These are phyloP conservation scores for Dolichomitus sp. DNA, from an alignment of 2,888 invertebrate genomes.

Conservation along the genomic window DNA sequence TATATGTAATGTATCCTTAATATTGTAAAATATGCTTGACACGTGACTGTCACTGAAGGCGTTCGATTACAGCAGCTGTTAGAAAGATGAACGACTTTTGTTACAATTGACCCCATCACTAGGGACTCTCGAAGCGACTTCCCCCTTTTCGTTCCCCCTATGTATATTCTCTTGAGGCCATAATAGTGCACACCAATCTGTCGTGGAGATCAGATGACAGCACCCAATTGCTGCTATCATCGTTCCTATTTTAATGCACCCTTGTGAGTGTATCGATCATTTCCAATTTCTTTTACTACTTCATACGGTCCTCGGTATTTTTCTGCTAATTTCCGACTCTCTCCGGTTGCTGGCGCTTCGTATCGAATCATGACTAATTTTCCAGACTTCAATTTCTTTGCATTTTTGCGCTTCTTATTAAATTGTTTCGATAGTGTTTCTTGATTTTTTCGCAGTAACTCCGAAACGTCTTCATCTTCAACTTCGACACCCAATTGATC, in stretches of 20 bases:
- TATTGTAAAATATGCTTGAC: not conserved
- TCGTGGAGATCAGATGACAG: constrained; percentile 15
- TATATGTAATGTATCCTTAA: not conserved
- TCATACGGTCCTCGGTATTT: too few species aligned
- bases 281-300: not conserved
- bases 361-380: too few species aligned
- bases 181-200: constrained; percentile 26
- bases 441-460: too few species aligned
- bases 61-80: constrained; percentile 27
- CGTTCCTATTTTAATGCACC: constrained; percentile 1
- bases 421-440: too few species aligned
- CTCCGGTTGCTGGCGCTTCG: too few species aligned
- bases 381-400: too few species aligned
- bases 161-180: constrained; percentile 18
- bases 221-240: constrained; percentile 13
- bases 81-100: constrained; percentile 18
- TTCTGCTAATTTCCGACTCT: too few species aligned
- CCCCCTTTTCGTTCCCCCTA: constrained; percentile 1
- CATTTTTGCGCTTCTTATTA: too few species aligned
- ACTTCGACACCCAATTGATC: too few species aligned
- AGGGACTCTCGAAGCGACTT: constrained; percentile 19
- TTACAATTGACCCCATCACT: constrained; percentile 17
- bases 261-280: not conserved
- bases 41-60: not conserved
- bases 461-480: too few species aligned